Evolutionary conservation across 2,113 vertebrate species (phyloP), one percentile per base, ranked within the genome.

Genomic region (Takifugu bimaculatus): DNA sequence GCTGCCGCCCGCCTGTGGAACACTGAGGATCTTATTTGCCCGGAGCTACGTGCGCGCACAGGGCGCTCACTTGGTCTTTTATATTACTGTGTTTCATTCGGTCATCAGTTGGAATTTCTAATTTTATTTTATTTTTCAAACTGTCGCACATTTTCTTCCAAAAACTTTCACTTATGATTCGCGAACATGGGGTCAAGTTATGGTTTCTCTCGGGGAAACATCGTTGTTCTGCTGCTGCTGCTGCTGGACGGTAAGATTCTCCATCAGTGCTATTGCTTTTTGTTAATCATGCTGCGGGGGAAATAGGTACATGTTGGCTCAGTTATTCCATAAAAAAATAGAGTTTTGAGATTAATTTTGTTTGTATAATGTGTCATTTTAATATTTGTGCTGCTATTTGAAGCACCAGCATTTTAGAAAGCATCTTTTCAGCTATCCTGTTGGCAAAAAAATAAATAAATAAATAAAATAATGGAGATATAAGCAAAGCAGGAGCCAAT

Each of bases 131-230:
- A n/a, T 54, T 32, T 54, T 54, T 15, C 2, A 5, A 15, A 56
- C 66, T 72, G 63, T 68, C 60, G 49, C 68, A 57, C 55, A 12
- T 77, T 75, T 85, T 66, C 62, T 53, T 70, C 59, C 62, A 66
- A 62, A 79, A 88, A 85, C 82, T 86, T 86, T 82, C 79, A 87
- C 90, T 65, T 89, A 91, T 91, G 89, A 75, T 85, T 87, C 61
- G 81, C 54, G 72, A 90, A 78, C 54, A 92, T 92, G 91, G 82
- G 77, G 71, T 70, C 74, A 82, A 83, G 84, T 82, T 86, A 78
- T 82, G 87, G 81, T 79, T 83, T 87, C 70, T 85, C 73, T 80
- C 74, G 72, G 66, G 81, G 88, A 83, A 79, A 82, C 83, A 66
- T 84, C 72, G 76, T 60, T 12, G 65, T 88, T 72, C 44, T 87